These are phyloP conservation scores for Sebastes iracundus DNA, from an alignment of 2,797 vertebrate species.

Conservation along the genomic window DNA sequence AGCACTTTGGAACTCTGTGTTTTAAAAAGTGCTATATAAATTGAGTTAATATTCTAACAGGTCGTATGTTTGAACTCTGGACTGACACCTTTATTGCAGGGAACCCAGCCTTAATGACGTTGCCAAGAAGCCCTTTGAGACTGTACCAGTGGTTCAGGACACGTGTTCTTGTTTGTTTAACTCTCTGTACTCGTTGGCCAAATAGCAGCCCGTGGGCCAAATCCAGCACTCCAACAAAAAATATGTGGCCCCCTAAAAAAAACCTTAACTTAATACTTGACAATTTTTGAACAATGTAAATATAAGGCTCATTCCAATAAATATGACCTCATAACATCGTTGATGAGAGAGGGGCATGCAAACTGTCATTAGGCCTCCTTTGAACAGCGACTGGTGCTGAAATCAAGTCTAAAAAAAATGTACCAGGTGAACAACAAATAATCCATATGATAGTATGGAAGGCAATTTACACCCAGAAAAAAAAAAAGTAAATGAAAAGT, in stretches of 20 bases:
- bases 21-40: not conserved
- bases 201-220: not conserved
- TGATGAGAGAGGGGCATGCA: not conserved
- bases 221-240: not conserved
- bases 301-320: not conserved
- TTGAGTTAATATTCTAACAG: not conserved
- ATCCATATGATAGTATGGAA: not conserved
- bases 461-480: not conserved
- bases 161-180: not conserved
- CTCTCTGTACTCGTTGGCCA: not conserved
- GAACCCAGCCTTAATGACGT: not conserved
- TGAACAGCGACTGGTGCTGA: not conserved
- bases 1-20: not conserved
- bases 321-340: not conserved
- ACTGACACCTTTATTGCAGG: not conserved
- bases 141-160: not conserved
- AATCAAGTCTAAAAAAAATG: too few relatives aligned
- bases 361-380: not conserved
- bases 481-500: not conserved
- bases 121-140: not conserved
- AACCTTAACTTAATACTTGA: not conserved
- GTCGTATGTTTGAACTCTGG: slow-evolving; percentile 30
- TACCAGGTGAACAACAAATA: not conserved
- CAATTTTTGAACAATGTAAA: not conserved
- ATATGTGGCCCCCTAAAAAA: not conserved